A percentile compares a stretch with the other conserved stretches of the same genome.
Evolutionary conservation across 1,140 invertebrate genomes (phyloP).

Genomic region (Panonychus citri): DNA sequence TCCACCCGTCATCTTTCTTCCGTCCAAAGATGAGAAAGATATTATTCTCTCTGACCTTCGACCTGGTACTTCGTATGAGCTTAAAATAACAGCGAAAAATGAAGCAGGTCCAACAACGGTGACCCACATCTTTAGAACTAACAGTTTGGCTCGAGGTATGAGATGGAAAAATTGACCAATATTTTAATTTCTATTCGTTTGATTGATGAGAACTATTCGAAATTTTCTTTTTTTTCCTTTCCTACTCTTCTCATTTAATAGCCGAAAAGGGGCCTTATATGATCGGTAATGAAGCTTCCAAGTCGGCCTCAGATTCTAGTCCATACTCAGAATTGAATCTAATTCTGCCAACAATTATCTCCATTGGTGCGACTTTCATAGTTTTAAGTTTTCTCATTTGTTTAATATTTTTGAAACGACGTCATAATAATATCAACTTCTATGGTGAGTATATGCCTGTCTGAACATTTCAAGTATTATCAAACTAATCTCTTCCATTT

Average conservation of each 20-base stretch:
- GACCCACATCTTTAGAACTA: slow-evolving; percentile 50
- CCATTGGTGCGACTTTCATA: background rate
- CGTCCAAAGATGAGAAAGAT: background rate
- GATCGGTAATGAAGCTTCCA: background rate
- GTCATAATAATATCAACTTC: background rate
- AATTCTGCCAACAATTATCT: background rate
- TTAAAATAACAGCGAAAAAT: slow-evolving; percentile 66
- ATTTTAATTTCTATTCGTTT: no score
- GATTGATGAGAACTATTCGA: no score
- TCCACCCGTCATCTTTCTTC: background rate
- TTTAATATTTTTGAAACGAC: background rate
- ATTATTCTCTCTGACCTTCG: slow-evolving; percentile 34
- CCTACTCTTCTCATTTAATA: no score
- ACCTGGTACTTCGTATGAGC: slow-evolving; percentile 59
- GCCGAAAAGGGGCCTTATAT: no score
- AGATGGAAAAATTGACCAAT: background rate
- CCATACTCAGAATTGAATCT: background rate
- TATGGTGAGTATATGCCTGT: background rate
- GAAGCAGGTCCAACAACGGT: slow-evolving; percentile 67
- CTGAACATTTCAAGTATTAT: background rate
- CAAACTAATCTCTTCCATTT: no score
- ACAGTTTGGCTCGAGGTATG: slow-evolving; percentile 12
- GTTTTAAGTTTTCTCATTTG: background rate
- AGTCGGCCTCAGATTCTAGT: background rate
- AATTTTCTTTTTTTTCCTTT: no score